A percentile compares a stretch with the other conserved stretches of the same genome.
Conservation (phyloP, 2,888 invertebrate genomes). For the Amiota mariae region DNA sequence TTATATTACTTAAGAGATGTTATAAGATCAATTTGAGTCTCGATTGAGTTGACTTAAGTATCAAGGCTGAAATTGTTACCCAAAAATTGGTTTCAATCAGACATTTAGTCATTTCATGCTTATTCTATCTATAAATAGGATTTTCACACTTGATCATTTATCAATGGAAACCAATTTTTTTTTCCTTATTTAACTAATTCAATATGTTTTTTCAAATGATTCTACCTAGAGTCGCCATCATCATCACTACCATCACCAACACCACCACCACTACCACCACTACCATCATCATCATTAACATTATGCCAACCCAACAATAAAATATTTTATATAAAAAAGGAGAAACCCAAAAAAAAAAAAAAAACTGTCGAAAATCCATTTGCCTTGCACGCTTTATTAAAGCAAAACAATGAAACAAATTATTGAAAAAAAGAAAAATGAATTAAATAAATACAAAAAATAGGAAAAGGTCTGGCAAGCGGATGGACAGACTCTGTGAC, state of each 20-base stretch:
- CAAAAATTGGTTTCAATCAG: too few species aligned
- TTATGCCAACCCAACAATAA: neutral
- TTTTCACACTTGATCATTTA: constrained; percentile 10
- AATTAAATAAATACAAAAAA: constrained; percentile 10
- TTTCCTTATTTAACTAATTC: neutral
- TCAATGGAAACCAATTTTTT: neutral
- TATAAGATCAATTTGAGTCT: too few species aligned
- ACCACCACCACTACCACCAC: neutral
- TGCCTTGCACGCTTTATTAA: constrained; percentile 23
- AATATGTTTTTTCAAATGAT: too few species aligned
- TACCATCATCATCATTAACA: neutral
- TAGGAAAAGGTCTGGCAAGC: neutral
- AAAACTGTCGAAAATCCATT: constrained; percentile 19
- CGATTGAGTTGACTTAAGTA: too few species aligned
- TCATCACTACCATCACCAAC: neutral
- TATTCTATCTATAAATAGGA: neutral
- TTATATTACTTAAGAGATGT: too few species aligned
- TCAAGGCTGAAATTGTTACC: too few species aligned
- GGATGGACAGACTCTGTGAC: neutral
- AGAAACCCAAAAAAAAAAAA: neutral
- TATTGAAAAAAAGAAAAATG: constrained; percentile 15
- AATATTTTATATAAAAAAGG: neutral
- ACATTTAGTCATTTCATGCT: too few species aligned
- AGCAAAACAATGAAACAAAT: constrained; percentile 21
- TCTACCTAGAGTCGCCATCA: too few species aligned